Base-by-base conservation (phyloP, 2,888 invertebrate genomes). In the Andricus curvator region DNA sequence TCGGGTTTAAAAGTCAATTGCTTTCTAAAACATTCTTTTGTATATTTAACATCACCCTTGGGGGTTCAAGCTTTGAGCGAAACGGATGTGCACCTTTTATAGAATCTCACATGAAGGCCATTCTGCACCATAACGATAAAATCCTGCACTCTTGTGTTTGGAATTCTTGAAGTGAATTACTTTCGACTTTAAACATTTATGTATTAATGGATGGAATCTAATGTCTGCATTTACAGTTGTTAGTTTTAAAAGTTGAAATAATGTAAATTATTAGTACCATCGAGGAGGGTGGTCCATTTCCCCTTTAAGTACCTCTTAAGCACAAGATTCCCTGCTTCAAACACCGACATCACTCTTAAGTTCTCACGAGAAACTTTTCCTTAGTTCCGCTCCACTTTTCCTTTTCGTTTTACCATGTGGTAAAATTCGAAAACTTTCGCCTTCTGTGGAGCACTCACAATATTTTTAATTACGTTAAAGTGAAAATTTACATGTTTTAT, bases 381-480 rank as follows among this genome's bases (percentile, higher is more conserved):
- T 44, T n/a, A 68, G 68, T 68, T 68, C 44, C 68, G 68, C 44
- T 68, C 68, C 25, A 68, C 68, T 68, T 68, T 68, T 68, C 68
- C 25, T 68, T 68, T 68, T 25, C 25, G 25, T 68, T 68, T 68
- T 68, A 68, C 44, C 68, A 68, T 25, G 68, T 68, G 41, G 15
- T 68, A 48, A 68, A 67, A 68, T 68, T 25, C 22, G 17, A 13
- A 68, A 68, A 68, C 41, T 44, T 22, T 25, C 68, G 22, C 44
- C 68, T 44, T 22, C 17, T 68, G 20, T 6, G 15, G 22, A 48
- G 41, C 15, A 68, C 15, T 68, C 44, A 44, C 68, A 25, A 41
- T 68, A 15, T 15, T 44, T 13, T 13, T 48, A 6, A 68, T 66
- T 66, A 41, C n/a, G 17, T 22, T 44, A 22, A 68, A 68, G 22